These are phyloP conservation scores for Drosophila triauraria DNA, from an alignment of 1,140 invertebrate genomes.

Conservation along the genomic window DNA sequence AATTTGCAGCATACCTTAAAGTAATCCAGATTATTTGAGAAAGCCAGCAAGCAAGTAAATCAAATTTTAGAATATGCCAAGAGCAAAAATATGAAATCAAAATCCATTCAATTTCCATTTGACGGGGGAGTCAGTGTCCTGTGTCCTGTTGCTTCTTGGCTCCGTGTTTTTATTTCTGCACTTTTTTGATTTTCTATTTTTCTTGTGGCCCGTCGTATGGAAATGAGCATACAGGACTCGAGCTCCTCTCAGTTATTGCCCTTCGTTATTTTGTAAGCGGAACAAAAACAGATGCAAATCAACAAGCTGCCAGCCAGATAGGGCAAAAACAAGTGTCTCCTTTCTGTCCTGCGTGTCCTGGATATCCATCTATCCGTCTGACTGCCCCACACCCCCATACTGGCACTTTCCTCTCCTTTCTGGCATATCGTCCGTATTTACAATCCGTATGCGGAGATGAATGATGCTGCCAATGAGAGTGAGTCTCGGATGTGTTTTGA, in stretches of 20 bases:
- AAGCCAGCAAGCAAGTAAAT: constrained; percentile 30
- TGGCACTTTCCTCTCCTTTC: background rate
- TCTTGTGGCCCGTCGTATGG: constrained; percentile 33
- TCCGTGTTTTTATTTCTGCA: too few species aligned
- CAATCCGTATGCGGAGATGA: constrained; percentile 66
- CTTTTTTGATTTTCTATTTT: background rate
- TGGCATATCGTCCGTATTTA: constrained; percentile 44
- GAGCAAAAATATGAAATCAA: constrained; percentile 64
- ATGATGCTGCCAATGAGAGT: constrained; percentile 66
- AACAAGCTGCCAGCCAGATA: constrained; percentile 64
- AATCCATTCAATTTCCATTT: constrained; percentile 63
- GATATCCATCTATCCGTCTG: constrained; percentile 27
- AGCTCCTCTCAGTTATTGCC: constrained; percentile 31
- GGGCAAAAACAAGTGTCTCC: constrained; percentile 62
- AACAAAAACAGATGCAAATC: constrained; percentile 72
- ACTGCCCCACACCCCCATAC: background rate
- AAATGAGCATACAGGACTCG: constrained; percentile 55
- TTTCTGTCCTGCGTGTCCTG: constrained; percentile 41
- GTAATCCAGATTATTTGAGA: background rate
- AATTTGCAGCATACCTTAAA: background rate
- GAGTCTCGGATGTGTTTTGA: constrained; percentile 56
- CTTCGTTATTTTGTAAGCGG: constrained; percentile 46
- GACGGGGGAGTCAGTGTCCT: constrained; percentile 1
- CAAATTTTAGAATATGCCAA: constrained; percentile 54
- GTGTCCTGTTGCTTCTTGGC: constrained; percentile 22